Conservation (phyloP, 2,888 invertebrate genomes). For the Sesia apiformis region DNA sequence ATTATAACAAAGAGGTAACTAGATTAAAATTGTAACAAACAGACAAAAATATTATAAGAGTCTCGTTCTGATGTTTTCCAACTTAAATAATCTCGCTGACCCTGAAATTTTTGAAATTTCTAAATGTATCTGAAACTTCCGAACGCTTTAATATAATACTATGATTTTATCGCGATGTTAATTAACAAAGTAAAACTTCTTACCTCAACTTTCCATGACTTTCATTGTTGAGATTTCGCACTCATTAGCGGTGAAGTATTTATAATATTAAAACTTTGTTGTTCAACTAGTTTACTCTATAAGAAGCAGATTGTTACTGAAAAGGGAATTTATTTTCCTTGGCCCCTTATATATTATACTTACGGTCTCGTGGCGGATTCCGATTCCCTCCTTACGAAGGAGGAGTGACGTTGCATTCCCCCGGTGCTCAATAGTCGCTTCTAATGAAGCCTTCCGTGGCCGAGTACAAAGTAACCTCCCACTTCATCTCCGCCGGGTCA, state of each 20-base stretch:
- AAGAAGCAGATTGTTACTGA: constrained; percentile 7
- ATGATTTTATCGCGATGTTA: not conserved
- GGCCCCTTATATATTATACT: not conserved
- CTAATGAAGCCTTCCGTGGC: constrained; percentile 58
- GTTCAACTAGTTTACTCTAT: constrained; percentile 23
- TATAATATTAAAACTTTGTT: constrained; percentile 29
- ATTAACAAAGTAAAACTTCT: constrained; percentile 11
- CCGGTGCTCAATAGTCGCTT: constrained; percentile 27
- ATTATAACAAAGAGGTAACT: too few species aligned
- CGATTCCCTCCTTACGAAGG: constrained; percentile 4
- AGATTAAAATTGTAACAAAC: too few species aligned
- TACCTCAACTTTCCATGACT: constrained; percentile 19
- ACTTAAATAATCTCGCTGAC: too few species aligned
- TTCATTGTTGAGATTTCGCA: constrained; percentile 23
- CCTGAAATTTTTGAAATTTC: too few species aligned
- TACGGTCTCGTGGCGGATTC: not conserved
- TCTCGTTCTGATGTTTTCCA: too few species aligned
- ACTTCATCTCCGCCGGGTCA: constrained; percentile 15
- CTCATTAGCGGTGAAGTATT: constrained; percentile 33
- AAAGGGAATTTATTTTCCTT: not conserved
- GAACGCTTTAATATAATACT: not conserved
- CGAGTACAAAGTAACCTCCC: constrained; percentile 27
- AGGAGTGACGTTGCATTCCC: constrained; percentile 42
- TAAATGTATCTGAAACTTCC: too few species aligned
- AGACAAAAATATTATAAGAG: too few species aligned